Evolutionary conservation across 2,113 vertebrate genomes (phyloP).

Genomic region (Upupa epops): DNA sequence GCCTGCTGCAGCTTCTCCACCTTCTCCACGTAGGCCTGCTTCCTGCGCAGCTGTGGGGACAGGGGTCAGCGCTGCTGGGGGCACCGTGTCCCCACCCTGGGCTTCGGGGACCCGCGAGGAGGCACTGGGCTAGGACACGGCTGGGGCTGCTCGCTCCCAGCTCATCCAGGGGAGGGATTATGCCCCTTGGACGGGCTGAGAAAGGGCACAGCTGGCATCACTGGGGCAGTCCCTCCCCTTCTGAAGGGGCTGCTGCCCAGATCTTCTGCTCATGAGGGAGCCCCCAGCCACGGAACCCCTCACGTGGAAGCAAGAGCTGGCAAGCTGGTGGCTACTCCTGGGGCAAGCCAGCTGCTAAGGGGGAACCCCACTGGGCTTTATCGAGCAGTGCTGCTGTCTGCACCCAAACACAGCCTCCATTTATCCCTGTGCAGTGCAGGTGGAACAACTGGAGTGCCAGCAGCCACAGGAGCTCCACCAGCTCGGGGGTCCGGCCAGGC

Average conservation of each 20-base stretch:
- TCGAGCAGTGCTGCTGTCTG: not conserved
- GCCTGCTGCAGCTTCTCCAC: constrained; percentile 87
- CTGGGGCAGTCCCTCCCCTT: not conserved
- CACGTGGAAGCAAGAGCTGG: not conserved
- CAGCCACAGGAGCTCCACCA: not conserved
- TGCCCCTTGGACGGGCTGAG: not conserved
- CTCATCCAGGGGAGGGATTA: not conserved
- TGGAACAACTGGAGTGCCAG: not conserved
- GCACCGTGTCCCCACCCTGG: not conserved
- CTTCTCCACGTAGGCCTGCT: constrained; percentile 85
- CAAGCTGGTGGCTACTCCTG: not conserved
- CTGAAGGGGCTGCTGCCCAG: accelerated
- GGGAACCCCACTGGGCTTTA: not conserved
- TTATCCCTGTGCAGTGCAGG: accelerated
- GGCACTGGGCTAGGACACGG: accelerated
- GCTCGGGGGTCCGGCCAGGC: not conserved
- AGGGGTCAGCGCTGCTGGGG: not conserved
- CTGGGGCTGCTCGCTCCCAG: not conserved
- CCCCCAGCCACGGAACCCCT: accelerated
- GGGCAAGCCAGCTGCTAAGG: not conserved
- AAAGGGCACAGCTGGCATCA: not conserved
- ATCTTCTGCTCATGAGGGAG: not conserved
- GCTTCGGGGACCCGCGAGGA: not conserved
- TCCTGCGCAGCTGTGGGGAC: constrained; percentile 78
- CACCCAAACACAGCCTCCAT: not conserved